Conservation (phyloP, 2,113 vertebrate genomes). For the Isichthys henryi region DNA sequence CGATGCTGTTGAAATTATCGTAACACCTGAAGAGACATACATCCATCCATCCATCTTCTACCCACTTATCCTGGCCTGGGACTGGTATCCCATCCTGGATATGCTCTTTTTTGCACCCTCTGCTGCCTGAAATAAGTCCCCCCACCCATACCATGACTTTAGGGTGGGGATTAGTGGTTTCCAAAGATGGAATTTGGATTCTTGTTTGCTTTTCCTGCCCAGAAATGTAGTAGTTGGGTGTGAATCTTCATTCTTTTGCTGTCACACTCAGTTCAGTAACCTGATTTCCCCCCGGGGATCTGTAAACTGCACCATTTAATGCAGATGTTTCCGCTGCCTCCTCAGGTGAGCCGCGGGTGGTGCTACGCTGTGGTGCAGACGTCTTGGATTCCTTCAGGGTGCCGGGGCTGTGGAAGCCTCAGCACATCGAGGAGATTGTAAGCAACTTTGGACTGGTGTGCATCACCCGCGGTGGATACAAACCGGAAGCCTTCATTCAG, state of each 20-base stretch:
- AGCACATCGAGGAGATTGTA: constrained; percentile 69
- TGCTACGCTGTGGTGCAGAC: constrained; percentile 85
- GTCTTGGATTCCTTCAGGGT: constrained; percentile 80
- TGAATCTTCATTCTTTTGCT: not conserved
- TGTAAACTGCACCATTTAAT: not conserved
- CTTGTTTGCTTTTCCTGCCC: not conserved
- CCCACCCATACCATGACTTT: not conserved
- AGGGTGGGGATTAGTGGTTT: not conserved
- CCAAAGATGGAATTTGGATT: not conserved
- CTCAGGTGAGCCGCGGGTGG: constrained; percentile 64
- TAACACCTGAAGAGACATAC: not conserved
- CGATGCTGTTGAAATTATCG: not conserved
- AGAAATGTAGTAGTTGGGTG: not conserved
- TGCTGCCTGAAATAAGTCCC: not conserved
- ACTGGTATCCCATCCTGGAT: not conserved
- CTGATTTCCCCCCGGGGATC: not conserved
- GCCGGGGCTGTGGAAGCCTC: constrained; percentile 82
- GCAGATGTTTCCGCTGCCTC: not conserved
- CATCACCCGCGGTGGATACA: too few species aligned
- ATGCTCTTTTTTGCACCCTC: not conserved
- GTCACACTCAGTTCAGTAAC: not conserved
- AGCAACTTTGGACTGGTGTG: too few species aligned
- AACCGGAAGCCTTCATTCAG: too few species aligned
- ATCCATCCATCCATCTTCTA: not conserved
- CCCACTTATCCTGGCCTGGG: not conserved